phyloP scores from a whole-genome alignment of 2,888 invertebrate genomes.

The Stomorhina lunata region DNA sequence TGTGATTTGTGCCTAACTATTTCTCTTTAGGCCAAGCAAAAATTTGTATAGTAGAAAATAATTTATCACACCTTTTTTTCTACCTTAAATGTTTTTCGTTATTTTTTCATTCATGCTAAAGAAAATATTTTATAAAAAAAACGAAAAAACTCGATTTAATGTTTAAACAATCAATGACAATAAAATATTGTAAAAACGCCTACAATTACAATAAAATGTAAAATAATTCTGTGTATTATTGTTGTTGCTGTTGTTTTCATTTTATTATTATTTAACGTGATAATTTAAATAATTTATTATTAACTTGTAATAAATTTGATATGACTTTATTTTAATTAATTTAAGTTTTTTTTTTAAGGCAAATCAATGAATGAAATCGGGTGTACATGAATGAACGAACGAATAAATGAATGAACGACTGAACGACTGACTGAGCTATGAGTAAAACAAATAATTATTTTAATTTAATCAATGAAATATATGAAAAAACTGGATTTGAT shows the following conservation, averaged over 20 bases:
- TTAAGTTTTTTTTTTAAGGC: slow-evolving; percentile 5
- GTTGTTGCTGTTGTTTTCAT: slow-evolving; percentile 40
- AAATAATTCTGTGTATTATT: background rate
- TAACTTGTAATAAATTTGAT: slow-evolving; percentile 47
- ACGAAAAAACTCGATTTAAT: slow-evolving; percentile 46
- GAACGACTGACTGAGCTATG: background rate
- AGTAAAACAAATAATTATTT: slow-evolving; percentile 2
- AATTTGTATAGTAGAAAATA: slow-evolving; percentile 20
- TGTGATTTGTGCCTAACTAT: background rate
- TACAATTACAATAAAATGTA: slow-evolving; percentile 47
- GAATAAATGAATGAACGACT: slow-evolving; percentile 41
- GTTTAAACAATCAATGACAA: slow-evolving; percentile 61
- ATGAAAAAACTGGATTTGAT: slow-evolving; percentile 19
- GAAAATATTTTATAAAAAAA: background rate
- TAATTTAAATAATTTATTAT: slow-evolving; percentile 64
- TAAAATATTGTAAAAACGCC: slow-evolving; percentile 58
- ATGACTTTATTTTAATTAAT: slow-evolving; percentile 37
- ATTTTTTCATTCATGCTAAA: background rate
- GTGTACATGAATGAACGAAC: slow-evolving; percentile 34
- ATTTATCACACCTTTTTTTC: slow-evolving; percentile 52
- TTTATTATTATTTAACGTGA: slow-evolving; percentile 55
- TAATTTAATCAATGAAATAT: slow-evolving; percentile 10
- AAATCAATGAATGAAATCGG: slow-evolving; percentile 34
- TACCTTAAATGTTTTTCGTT: slow-evolving; percentile 6
- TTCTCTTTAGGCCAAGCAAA: background rate